These are phyloP conservation scores for Tarsius wallacei DNA, from an alignment of 2,797 vertebrate genomes.

Conservation along the genomic window DNA sequence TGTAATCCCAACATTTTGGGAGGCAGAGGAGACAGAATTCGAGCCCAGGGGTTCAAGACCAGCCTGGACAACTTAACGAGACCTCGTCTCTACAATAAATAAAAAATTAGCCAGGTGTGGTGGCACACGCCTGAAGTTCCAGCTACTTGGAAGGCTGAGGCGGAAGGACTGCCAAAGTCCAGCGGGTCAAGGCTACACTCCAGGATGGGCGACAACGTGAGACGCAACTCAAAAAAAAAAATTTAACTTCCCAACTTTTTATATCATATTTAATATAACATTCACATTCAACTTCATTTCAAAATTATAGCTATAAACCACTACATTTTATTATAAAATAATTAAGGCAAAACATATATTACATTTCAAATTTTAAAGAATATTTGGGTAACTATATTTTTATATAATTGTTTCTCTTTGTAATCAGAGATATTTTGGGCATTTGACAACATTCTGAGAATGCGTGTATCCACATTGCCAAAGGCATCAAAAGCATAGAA, in stretches of 20 bases:
- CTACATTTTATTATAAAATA: background rate
- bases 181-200: too few species aligned
- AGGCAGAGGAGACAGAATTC: too few species aligned
- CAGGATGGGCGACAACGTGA: too few species aligned
- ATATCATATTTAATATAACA: background rate
- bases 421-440: background rate
- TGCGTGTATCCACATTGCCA: background rate
- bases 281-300: background rate
- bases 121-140: too few species aligned
- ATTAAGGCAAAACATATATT: background rate
- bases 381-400: background rate
- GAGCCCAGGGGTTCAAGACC: too few species aligned
- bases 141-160: too few species aligned
- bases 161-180: too few species aligned
- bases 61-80: too few species aligned
- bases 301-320: background rate
- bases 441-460: background rate
- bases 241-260: background rate
- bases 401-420: background rate
- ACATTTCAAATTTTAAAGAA: background rate
- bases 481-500: background rate
- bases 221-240: too few species aligned
- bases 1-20: too few species aligned
- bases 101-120: too few species aligned
- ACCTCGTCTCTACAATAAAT: too few species aligned